phyloP scores from a whole-genome alignment of 2,888 invertebrate species.

The Drosophila suboccidentalis region DNA sequence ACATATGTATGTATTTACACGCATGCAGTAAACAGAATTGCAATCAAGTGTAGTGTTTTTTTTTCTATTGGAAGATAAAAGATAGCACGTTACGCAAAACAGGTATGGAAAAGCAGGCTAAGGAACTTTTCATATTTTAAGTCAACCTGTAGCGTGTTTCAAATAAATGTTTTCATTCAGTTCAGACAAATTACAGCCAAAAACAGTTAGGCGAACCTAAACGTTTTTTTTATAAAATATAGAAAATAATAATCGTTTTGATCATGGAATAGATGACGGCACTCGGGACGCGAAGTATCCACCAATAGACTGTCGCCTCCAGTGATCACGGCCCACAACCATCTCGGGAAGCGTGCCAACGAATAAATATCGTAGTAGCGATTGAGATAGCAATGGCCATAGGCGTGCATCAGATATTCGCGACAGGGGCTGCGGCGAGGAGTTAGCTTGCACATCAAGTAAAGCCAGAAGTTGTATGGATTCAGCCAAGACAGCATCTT shows the following conservation, averaged over 20 bases:
- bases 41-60: constrained; percentile 43
- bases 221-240: no score
- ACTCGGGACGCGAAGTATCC: constrained; percentile 10
- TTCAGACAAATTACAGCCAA: no score
- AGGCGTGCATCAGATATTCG: background rate
- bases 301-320: background rate
- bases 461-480: background rate
- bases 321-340: background rate
- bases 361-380: background rate
- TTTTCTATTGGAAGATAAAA: constrained; percentile 35
- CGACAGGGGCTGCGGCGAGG: background rate
- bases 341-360: background rate
- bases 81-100: constrained; percentile 23
- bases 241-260: background rate
- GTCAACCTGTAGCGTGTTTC: background rate
- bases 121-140: background rate
- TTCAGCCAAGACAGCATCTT: background rate
- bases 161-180: no score
- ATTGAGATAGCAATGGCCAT: constrained; percentile 4
- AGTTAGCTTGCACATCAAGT: background rate
- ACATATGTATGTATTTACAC: background rate
- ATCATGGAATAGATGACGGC: background rate
- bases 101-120: constrained; percentile 6
- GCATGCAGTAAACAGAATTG: constrained; percentile 21
- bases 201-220: no score